Evolutionary conservation across 2,797 vertebrate genomes (phyloP).

Genomic region (Enteromius trimaculatus): DNA sequence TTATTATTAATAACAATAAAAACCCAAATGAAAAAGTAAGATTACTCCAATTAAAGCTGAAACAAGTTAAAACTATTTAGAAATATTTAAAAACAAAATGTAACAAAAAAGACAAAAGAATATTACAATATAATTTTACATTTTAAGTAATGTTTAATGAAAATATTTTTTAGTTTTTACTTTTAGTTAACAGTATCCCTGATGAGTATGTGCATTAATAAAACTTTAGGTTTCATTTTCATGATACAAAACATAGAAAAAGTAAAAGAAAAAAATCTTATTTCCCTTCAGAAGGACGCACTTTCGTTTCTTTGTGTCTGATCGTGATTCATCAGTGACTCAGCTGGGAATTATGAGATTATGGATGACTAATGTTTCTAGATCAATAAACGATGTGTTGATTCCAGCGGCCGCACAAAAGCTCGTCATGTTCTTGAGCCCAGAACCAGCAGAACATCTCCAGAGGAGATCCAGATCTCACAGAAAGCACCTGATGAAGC

Average conservation of each 20-base stretch:
- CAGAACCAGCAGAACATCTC: background rate
- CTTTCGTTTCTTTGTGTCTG: background rate
- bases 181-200: too few species aligned
- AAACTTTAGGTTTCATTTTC: background rate
- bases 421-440: background rate
- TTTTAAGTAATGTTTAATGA: too few species aligned
- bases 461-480: background rate
- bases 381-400: background rate
- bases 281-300: background rate
- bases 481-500: background rate
- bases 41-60: background rate
- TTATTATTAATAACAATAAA: too few species aligned
- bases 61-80: background rate
- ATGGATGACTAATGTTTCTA: background rate
- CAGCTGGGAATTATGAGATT: background rate
- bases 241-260: background rate
- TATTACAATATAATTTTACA: too few species aligned
- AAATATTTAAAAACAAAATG: background rate
- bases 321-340: conserved; percentile 1
- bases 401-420: background rate
- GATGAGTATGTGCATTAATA: too few species aligned
- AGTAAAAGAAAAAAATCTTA: background rate
- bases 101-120: background rate
- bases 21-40: too few species aligned
- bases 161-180: too few species aligned